These are phyloP conservation scores for Cancer borealis DNA, from an alignment of 2,888 invertebrate genomes.

Conservation along the genomic window DNA sequence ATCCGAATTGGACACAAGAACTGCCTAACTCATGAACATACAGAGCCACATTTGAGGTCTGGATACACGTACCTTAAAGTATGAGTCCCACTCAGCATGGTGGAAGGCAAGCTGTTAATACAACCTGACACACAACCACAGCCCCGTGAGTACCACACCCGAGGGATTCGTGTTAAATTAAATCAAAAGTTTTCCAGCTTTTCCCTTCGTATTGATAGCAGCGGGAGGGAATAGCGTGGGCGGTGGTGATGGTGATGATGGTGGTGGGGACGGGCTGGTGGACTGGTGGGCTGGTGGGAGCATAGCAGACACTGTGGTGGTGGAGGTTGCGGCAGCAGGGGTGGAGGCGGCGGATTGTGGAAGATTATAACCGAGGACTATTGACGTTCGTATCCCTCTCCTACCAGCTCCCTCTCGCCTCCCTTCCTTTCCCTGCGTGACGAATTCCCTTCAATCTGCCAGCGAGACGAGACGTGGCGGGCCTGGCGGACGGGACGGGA, in stretches of 20 bases:
- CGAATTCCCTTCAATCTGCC: conserved; percentile 21
- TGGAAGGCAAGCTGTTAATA: background rate
- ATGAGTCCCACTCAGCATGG: background rate
- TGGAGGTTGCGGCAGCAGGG: background rate
- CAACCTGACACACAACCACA: background rate
- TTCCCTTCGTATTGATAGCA: background rate
- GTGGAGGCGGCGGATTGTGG: background rate
- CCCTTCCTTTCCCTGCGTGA: conserved; percentile 5
- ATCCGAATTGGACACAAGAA: background rate
- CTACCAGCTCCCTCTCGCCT: background rate
- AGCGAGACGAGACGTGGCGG: background rate
- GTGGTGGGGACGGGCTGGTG: background rate
- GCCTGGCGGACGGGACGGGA: background rate
- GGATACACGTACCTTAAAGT: background rate
- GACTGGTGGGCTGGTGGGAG: background rate
- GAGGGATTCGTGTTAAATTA: background rate
- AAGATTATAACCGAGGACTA: conserved; percentile 11
- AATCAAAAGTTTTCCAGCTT: background rate
- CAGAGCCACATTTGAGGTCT: background rate
- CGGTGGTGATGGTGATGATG: background rate
- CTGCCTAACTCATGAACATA: background rate
- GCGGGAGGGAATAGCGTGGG: background rate
- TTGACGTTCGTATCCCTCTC: conserved; percentile 24
- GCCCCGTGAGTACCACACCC: background rate
- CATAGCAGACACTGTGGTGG: background rate